phyloP scores from a whole-genome alignment of 2,888 invertebrate species.

The Sipunculus nudus region DNA sequence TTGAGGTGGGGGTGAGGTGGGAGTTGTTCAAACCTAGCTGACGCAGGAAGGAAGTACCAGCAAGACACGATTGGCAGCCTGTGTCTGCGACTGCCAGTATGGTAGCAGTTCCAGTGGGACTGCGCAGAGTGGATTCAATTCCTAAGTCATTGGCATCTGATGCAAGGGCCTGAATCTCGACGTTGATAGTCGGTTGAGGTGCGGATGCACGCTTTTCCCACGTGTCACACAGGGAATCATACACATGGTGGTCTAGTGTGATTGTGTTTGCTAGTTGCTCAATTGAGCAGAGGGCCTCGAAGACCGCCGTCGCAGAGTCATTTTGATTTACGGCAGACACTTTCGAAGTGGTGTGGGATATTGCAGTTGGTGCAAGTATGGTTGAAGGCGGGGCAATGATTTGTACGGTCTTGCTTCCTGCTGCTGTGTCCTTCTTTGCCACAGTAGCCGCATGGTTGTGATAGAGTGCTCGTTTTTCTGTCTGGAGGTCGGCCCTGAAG shows the following conservation, averaged over 20 bases:
- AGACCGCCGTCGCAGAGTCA: background rate
- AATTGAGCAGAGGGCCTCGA: background rate
- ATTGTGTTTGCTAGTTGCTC: background rate
- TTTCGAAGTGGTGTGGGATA: conserved; percentile 28
- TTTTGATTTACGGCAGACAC: conserved; percentile 26
- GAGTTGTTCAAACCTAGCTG: conserved; percentile 31
- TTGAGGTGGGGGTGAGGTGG: conserved; percentile 46
- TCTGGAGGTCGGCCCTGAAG: background rate
- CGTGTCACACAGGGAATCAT: conserved; percentile 28
- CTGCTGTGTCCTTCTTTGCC: conserved; percentile 40
- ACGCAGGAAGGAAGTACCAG: conserved; percentile 36
- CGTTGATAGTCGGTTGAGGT: conserved; percentile 35
- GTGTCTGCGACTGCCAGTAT: conserved; percentile 25
- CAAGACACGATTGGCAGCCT: conserved; percentile 43
- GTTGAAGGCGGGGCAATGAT: conserved; percentile 36
- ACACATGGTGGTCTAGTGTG: conserved; percentile 40
- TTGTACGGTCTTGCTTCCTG: conserved; percentile 15
- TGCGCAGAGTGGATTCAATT: too few species aligned
- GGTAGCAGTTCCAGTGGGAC: background rate
- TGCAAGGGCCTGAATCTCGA: conserved; percentile 7
- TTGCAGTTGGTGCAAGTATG: conserved; percentile 36
- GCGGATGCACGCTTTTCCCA: conserved; percentile 29
- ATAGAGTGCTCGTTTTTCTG: too few species aligned
- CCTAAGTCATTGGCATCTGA: too few species aligned
- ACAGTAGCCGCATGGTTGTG: conserved; percentile 35